Conservation (phyloP, 2,113 vertebrate species). For the Isichthys henryi region DNA sequence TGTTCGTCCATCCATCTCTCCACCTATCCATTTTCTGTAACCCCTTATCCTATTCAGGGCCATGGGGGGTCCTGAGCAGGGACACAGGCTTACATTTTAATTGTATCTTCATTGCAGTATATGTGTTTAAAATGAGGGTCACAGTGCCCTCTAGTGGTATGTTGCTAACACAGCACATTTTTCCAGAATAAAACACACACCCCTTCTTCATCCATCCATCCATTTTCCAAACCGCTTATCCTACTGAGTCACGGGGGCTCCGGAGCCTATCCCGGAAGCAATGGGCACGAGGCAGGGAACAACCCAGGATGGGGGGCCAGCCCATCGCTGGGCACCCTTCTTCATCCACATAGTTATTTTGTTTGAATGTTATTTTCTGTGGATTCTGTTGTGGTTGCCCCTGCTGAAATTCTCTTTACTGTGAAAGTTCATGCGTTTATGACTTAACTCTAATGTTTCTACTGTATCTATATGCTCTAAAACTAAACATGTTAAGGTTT, state of each 20-base stretch:
- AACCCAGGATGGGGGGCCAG: too few species aligned
- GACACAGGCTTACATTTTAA: background rate
- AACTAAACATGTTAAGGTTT: background rate
- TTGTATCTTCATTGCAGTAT: background rate
- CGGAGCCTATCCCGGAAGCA: too few species aligned
- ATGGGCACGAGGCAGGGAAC: too few species aligned
- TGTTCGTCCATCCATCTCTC: too few species aligned
- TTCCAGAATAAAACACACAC: background rate
- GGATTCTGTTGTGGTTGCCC: background rate
- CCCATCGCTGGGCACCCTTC: too few species aligned
- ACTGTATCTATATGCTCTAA: background rate
- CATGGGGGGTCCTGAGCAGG: background rate
- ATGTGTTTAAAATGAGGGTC: background rate
- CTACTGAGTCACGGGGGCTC: too few species aligned
- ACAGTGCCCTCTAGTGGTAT: background rate
- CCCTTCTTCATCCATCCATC: background rate
- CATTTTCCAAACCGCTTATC: too few species aligned
- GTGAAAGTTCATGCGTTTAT: background rate
- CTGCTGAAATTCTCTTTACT: background rate
- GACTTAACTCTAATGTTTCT: background rate
- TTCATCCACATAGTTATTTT: background rate
- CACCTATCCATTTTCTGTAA: background rate
- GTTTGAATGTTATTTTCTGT: background rate
- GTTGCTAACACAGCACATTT: background rate
- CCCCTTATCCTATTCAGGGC: background rate